Evolutionary conservation across 2,113 vertebrate genomes (phyloP), one percentile per base, ranked within the genome.

Genomic region (Salvelinus sp.): DNA sequence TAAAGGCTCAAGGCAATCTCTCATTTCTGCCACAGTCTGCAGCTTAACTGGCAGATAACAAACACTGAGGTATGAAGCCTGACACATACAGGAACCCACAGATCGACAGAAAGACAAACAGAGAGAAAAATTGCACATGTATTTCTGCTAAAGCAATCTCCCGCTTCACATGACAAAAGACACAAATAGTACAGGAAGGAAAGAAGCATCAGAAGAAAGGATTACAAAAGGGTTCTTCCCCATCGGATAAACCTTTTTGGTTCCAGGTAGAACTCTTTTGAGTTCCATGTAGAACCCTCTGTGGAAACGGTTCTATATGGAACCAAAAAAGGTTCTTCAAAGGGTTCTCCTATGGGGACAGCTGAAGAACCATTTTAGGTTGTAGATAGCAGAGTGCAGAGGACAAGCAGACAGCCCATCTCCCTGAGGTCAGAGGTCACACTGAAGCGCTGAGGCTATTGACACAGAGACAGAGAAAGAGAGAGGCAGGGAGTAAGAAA

Each of bases 361-460:
- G 38, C 7, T 44, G 38, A 44, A 44, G 1, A 44, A 44, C 7
- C 7, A 2, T 44, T 44, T 44, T 44, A 44, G 38, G 38, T 44
- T 44, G 9, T 44, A 44, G 38, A 10, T 44, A 10, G 9, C 38
- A 44, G 38, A 38, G 38, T 10, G 38, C 0, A 44, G 38, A 44
- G 20, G 50, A 58, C 38, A 44, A 44, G 9, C 74, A 68, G 73
- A 70, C 73, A 63, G 68, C 76, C 72, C 6, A 54, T 76, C 69
- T 71, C 22, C 0, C 1, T 68, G 62, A 84, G 73, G 12, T 85
- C 75, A 88, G 73, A 87, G 83, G 81, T 86, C 74, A 74, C 44
- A 65, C 38, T 74, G 80, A 84, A 63, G 64, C 22, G 44, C 70
- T 72, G 73, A 57, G 72, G 1, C 72, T 76, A 33, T 7, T 64